phyloP scores from a whole-genome alignment of 2,888 invertebrate genomes.

The Elysia crispata region DNA sequence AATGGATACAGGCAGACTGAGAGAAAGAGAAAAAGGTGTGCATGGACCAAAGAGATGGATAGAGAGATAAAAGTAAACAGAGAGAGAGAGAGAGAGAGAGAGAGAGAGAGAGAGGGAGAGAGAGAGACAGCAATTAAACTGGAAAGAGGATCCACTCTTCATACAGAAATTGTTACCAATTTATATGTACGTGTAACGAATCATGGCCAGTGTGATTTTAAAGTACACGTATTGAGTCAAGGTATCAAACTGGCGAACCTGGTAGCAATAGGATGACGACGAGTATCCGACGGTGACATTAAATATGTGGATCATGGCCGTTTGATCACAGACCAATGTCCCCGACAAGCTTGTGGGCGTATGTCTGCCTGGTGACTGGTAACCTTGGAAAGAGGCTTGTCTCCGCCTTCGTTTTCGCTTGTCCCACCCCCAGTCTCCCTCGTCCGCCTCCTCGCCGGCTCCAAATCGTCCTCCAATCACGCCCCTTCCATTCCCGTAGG shows the following conservation, averaged over 20 bases:
- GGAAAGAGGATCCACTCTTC: not conserved
- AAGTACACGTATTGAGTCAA: not conserved
- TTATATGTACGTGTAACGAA: not conserved
- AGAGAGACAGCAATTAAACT: not conserved
- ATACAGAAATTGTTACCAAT: conserved; percentile 2
- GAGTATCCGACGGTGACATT: conserved; percentile 49
- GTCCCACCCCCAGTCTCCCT: not conserved
- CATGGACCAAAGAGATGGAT: not conserved
- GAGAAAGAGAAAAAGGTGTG: not conserved
- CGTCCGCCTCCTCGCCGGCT: not conserved
- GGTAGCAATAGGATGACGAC: conserved; percentile 21
- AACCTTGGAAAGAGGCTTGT: not conserved
- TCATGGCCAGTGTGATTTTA: too few species aligned
- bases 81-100: conserved; percentile 31
- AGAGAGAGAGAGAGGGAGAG: conserved; percentile 16
- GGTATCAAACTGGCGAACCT: conserved; percentile 12
- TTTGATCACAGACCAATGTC: conserved; percentile 36
- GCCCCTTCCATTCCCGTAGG: conserved; percentile 37
- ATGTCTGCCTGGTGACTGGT: not conserved
- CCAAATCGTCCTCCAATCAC: conserved; percentile 29
- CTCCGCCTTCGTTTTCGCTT: not conserved
- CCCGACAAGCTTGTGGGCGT: conserved; percentile 27
- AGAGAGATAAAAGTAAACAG: conserved; percentile 30
- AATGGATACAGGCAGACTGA: too few species aligned
- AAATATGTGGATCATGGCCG: conserved; percentile 42